These are phyloP conservation scores for Callitettix versicolor DNA, from an alignment of 1,140 invertebrate genomes.

Conservation along the genomic window DNA sequence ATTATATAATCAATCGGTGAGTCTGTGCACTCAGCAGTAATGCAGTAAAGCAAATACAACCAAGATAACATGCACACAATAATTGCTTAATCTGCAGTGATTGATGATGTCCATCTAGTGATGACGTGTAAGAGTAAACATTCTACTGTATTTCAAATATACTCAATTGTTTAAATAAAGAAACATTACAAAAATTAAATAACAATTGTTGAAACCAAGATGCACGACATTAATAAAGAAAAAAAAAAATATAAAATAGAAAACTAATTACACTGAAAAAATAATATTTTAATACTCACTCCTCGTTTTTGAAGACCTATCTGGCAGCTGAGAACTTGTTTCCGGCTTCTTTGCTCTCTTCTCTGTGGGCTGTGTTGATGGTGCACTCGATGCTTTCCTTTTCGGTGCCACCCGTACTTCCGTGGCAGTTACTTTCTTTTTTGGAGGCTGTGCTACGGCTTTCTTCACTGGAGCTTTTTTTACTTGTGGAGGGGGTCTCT, in stretches of 20 bases:
- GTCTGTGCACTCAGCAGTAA: too few relatives aligned
- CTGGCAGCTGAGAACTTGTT: slow-evolving; percentile 6
- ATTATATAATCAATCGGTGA: too few relatives aligned
- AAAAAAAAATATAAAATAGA: background rate
- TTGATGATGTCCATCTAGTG: too few relatives aligned
- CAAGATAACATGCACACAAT: too few relatives aligned
- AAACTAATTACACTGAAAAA: background rate
- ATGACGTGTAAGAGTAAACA: too few relatives aligned
- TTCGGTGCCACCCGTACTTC: slow-evolving; percentile 15
- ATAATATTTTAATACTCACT: slow-evolving; percentile 18
- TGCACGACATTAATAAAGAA: background rate
- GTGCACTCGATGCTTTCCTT: slow-evolving; percentile 14
- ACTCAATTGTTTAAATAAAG: too few relatives aligned
- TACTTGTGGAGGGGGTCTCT: slow-evolving; percentile 12
- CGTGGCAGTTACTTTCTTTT: slow-evolving; percentile 16
- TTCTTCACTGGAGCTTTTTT: slow-evolving; percentile 18
- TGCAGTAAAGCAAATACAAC: too few relatives aligned
- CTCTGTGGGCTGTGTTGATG: slow-evolving; percentile 1
- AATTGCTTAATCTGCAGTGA: too few relatives aligned
- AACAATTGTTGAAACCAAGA: too few relatives aligned
- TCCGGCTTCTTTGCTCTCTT: slow-evolving; percentile 22
- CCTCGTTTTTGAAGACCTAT: slow-evolving; percentile 23
- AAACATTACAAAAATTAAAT: too few relatives aligned
- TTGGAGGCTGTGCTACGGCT: slow-evolving; percentile 13
- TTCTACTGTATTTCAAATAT: too few relatives aligned